These are phyloP conservation scores for Cuniculus paca DNA, from an alignment of 2,797 vertebrate species.

Conservation along the genomic window DNA sequence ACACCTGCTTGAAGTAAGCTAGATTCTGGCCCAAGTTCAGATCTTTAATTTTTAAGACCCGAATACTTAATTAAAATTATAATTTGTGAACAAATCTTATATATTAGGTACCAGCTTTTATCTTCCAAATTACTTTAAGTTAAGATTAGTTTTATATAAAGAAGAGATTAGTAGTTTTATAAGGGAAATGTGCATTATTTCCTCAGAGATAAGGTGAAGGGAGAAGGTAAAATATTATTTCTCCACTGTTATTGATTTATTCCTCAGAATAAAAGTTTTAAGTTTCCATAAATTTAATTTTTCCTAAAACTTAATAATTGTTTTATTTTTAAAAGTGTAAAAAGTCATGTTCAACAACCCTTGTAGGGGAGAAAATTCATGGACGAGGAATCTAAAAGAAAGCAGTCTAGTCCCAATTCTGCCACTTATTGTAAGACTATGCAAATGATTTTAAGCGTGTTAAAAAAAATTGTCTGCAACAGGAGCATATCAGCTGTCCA, in stretches of 20 bases:
- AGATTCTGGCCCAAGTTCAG: neutral
- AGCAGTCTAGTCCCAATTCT: neutral
- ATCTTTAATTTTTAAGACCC: neutral
- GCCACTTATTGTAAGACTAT: neutral
- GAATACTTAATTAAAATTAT: slow-evolving; percentile 6
- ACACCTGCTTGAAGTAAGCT: neutral
- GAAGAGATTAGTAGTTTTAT: neutral
- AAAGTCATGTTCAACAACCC: neutral
- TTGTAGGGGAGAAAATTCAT: neutral
- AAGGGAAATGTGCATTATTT: neutral
- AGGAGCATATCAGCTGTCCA: neutral
- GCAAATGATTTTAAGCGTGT: neutral
- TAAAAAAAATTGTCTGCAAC: neutral
- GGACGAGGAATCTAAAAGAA: neutral
- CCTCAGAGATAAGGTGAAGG: neutral
- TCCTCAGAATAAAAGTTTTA: neutral
- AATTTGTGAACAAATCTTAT: neutral
- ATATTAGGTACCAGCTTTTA: neutral
- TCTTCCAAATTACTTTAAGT: neutral
- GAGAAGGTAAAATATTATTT: neutral
- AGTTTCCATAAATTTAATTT: slow-evolving; percentile 53
- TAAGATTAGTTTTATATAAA: neutral
- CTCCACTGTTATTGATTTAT: neutral
- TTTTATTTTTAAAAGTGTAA: neutral
- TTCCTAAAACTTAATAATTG: slow-evolving; percentile 35